Conservation (phyloP, 2,888 invertebrate genomes). For the Biston betularia region DNA sequence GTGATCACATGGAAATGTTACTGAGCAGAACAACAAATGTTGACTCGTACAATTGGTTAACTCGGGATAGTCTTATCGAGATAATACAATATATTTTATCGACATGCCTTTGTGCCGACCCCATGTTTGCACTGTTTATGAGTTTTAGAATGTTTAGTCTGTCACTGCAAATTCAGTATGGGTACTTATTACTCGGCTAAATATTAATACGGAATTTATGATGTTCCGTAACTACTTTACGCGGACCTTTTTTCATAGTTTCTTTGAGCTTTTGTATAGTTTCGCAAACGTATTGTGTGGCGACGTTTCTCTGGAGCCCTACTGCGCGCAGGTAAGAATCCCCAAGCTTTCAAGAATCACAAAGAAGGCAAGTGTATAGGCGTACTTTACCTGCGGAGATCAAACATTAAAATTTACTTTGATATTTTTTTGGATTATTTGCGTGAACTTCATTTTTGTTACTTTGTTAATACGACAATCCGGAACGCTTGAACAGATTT, state of each 20-base stretch:
- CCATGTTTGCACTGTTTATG: conserved; percentile 22
- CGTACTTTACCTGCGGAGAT: conserved; percentile 28
- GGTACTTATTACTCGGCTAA: not conserved
- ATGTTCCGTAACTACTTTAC: conserved; percentile 4
- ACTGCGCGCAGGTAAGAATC: conserved; percentile 26
- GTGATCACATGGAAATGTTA: conserved; percentile 25
- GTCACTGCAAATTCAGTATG: conserved; percentile 14
- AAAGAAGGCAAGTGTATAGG: conserved; percentile 28
- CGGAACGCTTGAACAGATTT: not conserved
- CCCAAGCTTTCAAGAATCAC: conserved; percentile 22
- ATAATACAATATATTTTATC: conserved; percentile 31
- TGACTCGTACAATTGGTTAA: conserved; percentile 24
- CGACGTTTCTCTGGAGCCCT: conserved; percentile 17
- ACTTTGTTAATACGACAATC: not conserved
- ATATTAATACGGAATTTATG: conserved; percentile 7
- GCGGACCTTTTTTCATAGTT: conserved; percentile 22
- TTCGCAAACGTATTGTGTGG: conserved; percentile 20
- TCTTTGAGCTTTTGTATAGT: conserved; percentile 16
- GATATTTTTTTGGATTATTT: conserved; percentile 13
- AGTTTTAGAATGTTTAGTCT: conserved; percentile 24
- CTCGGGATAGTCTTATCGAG: conserved; percentile 28
- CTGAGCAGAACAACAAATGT: conserved; percentile 21
- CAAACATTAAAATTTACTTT: conserved; percentile 27
- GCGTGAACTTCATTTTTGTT: conserved; percentile 14
- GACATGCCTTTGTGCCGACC: conserved; percentile 16